These are phyloP conservation scores for Hafferia zeledoni DNA, from an alignment of 2,797 vertebrate genomes.

Conservation along the genomic window DNA sequence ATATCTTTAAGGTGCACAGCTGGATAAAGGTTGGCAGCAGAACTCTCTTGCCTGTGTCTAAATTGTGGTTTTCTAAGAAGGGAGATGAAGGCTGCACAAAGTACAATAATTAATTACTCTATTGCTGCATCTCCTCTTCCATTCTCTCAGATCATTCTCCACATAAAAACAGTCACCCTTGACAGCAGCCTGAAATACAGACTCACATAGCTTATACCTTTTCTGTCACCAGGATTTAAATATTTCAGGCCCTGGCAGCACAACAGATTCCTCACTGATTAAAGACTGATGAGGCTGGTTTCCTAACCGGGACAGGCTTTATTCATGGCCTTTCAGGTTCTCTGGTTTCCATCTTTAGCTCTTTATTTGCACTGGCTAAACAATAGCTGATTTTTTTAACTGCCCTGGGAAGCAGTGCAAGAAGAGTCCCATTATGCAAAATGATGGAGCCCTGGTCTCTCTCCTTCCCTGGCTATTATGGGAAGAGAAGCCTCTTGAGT, in stretches of 20 bases:
- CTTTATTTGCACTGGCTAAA: slow-evolving; percentile 57
- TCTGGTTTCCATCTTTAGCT: neutral
- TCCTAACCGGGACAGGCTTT: neutral
- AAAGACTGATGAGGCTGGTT: neutral
- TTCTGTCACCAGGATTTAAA: slow-evolving; percentile 35
- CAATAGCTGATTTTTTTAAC: slow-evolving; percentile 41
- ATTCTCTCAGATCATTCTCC: neutral
- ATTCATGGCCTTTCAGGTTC: slow-evolving; percentile 13
- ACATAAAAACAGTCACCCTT: neutral
- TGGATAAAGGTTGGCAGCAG: neutral
- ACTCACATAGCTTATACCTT: slow-evolving; percentile 4
- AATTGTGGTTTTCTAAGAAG: neutral
- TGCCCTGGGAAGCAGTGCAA: slow-evolving; percentile 41
- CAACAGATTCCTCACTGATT: neutral
- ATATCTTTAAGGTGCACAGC: neutral
- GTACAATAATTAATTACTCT: neutral
- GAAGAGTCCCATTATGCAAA: slow-evolving; percentile 60
- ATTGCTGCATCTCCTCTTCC: neutral
- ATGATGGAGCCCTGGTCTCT: slow-evolving; percentile 44
- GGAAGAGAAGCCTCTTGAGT: slow-evolving; percentile 28
- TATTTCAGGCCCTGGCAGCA: neutral
- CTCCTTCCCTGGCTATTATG: neutral
- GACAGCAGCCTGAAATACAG: slow-evolving; percentile 23
- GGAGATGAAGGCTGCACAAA: neutral
- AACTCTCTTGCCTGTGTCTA: neutral